Percentiles rank a stretch among this genome's conserved stretches.
Evolutionary conservation across 2,888 invertebrate genomes (phyloP).

Genomic region (Abscondita cerata): DNA sequence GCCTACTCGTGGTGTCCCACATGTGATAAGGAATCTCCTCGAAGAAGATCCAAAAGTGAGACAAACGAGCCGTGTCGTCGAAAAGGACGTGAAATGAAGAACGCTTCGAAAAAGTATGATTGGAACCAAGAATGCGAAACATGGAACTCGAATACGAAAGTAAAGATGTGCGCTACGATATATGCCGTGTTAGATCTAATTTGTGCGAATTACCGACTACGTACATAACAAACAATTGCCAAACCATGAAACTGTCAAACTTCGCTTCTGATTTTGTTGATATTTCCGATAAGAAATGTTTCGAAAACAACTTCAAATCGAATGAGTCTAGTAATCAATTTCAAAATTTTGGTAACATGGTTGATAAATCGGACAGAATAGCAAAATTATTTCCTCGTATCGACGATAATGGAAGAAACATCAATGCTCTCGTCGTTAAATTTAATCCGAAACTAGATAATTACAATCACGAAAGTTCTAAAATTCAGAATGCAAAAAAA

Average conservation of each 20-base stretch:
- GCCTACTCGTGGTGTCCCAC: constrained; percentile 56
- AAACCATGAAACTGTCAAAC: constrained; percentile 40
- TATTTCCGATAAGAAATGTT: constrained; percentile 47
- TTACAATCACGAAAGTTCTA: background rate
- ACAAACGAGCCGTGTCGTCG: constrained; percentile 51
- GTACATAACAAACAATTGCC: constrained; percentile 57
- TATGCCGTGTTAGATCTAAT: constrained; percentile 51
- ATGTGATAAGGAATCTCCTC: constrained; percentile 54
- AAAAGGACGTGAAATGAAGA: constrained; percentile 55
- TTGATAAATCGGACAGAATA: constrained; percentile 35
- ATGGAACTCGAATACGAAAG: constrained; percentile 54
- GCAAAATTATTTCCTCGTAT: constrained; percentile 25
- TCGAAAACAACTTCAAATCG: constrained; percentile 43
- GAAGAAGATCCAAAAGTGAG: constrained; percentile 55
- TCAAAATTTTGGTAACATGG: constrained; percentile 37
- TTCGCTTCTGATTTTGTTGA: constrained; percentile 41
- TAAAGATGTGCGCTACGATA: constrained; percentile 44
- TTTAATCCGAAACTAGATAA: constrained; percentile 19
- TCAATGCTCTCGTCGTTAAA: constrained; percentile 23
- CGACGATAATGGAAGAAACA: constrained; percentile 20
- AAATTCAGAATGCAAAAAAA: constrained; percentile 13
- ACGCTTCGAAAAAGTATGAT: constrained; percentile 50
- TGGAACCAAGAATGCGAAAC: constrained; percentile 54
- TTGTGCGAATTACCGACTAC: constrained; percentile 56
- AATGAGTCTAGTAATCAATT: constrained; percentile 31